Base-by-base conservation (phyloP, 2,797 vertebrate genomes). In the Acanthurus tractus region DNA sequence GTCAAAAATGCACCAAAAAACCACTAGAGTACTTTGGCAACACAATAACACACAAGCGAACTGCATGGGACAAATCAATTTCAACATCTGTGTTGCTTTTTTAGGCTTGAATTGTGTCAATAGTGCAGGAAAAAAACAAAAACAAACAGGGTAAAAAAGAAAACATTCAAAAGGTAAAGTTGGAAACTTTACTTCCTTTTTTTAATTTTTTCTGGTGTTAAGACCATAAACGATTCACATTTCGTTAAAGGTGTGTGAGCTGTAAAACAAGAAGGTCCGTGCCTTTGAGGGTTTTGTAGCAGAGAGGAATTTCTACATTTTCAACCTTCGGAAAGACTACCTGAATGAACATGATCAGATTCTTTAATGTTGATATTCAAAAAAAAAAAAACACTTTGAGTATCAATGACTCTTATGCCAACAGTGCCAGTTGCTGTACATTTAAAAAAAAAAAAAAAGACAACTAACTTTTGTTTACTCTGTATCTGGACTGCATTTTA, bases 341-440 rank as follows among this genome's bases (percentile, higher is more conserved):
- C 76, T 71, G 42, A 74, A 83, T 46, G 36, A 83, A 81, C 76
- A 65, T 74, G 1, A 10, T 74, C 76, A 50, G 46, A 73, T 74
- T 77, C 59, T 79, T 86, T 40, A 75, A 6, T 71, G 71, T 85
- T 84, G 58, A 81, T 72, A 71, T 84, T 85, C 74, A 29, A 25
- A 25, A 25, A 29, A 25, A 25, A 29, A 69, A 14, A 42, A 63
- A 72, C 42, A 46, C 15, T 73, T 56, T 63, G 68, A 72, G 67
- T 76, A 73, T 83, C 69, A 86, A 75, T 2, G 40, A 79, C 76
- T 88, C 34, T 80, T 69, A 85, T 34, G 76, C 90, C 88, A 85
- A 73, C 76, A 71, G 92, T 91, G 90, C 90, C 90, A 86, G 84
- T 75, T 86, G 67, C 84, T 91, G 82, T 67, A 70, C 61, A 77